Base-by-base conservation (phyloP, 2,113 vertebrate species). In the Lagenorhynchus albirostris region DNA sequence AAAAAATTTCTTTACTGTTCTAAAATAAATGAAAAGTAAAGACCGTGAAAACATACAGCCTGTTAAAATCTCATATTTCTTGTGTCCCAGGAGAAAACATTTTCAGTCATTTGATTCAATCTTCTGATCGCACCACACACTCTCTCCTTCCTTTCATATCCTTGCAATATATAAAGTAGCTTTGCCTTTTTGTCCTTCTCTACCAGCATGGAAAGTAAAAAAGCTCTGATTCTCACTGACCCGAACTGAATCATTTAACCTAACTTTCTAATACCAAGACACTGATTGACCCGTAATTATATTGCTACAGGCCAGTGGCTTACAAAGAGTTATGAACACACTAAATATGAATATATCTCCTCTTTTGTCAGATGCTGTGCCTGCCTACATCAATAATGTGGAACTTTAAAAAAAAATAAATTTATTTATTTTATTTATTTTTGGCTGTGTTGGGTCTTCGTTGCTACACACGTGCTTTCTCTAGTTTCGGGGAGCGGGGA, bases 181-280 rank as follows among this genome's bases (percentile, higher is more conserved):
- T 95, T 60, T 79, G 15, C 18, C 33, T 67, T 82, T 36, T 65
- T 44, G 5, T 6, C 15, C 25, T 50, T 41, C 20, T 58, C 20
- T 55, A 25, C 4, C 26, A 71, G 70, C 31, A 15, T 10, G 53
- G 58, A 36, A 29, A 73, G 13, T n/a, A 76, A 82, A 62, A 65
- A 95, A 70, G 8, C 36, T 76, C 20, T 95, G 41, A 74, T 82
- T 74, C 15, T 79, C 15, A 74, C 68, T 95, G 77, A 33, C 0
- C 44, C 73, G 6, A 95, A 97, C 20, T 89, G 58, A 84, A 50
- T 92, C 76, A 65, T 80, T 97, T 82, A 95, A n/a, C 33, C 67
- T 26, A 76, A 85, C 15, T 85, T 62, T 36, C 92, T 68, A 93
- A 97, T 33, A 21, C 33, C 18, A 82, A 91, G 2, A 63, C 88